Conservation (phyloP, 23 tunicate species). For the Halocynthia roretzi region DNA sequence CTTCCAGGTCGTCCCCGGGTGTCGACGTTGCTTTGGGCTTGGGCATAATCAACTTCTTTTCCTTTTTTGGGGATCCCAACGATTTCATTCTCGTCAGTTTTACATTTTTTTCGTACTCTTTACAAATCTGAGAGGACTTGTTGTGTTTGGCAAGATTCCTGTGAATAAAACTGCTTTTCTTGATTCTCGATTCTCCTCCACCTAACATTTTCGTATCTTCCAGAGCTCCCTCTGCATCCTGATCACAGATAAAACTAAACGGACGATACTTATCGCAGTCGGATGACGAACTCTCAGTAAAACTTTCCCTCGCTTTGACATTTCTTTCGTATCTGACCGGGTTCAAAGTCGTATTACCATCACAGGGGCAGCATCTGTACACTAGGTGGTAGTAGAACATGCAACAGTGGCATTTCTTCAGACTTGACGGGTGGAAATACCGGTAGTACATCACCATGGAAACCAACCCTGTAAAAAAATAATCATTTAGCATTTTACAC, state of each 20-base stretch:
- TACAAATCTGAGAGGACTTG: too few species aligned
- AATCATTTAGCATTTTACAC: background rate
- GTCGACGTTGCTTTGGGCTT: slow-evolving; percentile 61
- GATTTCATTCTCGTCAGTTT: background rate
- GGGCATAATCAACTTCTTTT: slow-evolving; percentile 19
- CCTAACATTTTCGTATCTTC: background rate
- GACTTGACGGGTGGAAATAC: slow-evolving; percentile 85
- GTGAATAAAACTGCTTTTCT: background rate
- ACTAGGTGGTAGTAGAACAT: slow-evolving; percentile 33
- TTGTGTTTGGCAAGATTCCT: too few species aligned
- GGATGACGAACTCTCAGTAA: background rate
- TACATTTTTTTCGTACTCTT: background rate
- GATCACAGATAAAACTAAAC: background rate
- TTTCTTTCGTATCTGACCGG: background rate
- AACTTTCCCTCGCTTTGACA: too few species aligned
- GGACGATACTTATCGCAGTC: background rate
- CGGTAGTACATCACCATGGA: slow-evolving; percentile 69
- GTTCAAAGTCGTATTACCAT: background rate
- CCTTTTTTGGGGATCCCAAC: background rate
- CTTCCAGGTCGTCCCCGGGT: slow-evolving; percentile 63
- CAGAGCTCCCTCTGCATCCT: background rate
- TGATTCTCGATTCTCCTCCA: background rate
- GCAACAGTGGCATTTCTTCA: slow-evolving; percentile 67
- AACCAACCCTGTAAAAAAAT: slow-evolving; percentile 39
- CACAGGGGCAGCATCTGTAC: slow-evolving; percentile 21